phyloP scores from a whole-genome alignment of 2,888 invertebrate genomes.

The Frankliniella fusca region DNA sequence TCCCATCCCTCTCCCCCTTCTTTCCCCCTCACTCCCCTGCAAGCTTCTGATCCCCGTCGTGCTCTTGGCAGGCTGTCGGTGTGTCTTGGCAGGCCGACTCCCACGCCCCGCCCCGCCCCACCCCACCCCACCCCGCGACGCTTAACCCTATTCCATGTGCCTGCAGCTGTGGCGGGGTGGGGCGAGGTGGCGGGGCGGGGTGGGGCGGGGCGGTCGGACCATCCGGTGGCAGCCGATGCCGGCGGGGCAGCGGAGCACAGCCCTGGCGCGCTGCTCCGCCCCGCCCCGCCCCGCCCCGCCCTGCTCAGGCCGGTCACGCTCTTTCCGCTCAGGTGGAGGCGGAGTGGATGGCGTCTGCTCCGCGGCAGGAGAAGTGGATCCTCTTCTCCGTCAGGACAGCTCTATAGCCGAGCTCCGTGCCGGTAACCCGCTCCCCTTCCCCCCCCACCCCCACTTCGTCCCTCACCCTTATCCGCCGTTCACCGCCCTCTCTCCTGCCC shows the following conservation, averaged over 20 bases:
- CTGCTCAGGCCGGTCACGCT: not conserved
- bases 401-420: no score
- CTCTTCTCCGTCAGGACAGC: no score
- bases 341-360: not conserved
- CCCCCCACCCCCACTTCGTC: not conserved
- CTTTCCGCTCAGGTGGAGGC: conserved; percentile 2
- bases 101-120: not conserved
- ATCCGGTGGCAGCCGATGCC: not conserved
- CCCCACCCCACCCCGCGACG: no score
- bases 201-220: not conserved
- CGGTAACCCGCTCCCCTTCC: not conserved
- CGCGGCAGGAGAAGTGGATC: no score
- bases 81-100: not conserved
- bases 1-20: not conserved
- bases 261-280: no score
- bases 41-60: not conserved
- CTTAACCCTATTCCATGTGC: no score
- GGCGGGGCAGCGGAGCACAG: no score
- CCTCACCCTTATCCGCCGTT: not conserved
- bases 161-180: not conserved
- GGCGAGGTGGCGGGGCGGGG: not conserved
- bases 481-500: not conserved
- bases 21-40: not conserved
- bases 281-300: no score
- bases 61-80: not conserved